A percentile compares a stretch with the other conserved stretches of the same genome.
phyloP scores from a whole-genome alignment of 2,113 vertebrate genomes.

The Meleagris gallopavo region DNA sequence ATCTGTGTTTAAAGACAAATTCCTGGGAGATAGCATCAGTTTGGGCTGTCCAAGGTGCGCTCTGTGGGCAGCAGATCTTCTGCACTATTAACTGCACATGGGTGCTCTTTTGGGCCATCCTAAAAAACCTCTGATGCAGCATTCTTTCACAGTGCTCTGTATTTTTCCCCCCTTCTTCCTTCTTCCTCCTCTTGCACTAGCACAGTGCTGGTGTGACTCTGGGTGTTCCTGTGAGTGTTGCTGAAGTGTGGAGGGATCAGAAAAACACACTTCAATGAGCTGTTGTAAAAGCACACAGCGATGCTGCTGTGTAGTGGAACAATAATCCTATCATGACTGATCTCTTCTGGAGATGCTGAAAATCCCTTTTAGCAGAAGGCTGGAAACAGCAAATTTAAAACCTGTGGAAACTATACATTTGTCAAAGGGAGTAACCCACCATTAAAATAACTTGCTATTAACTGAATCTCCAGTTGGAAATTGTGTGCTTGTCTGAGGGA shows the following conservation, averaged over 20 bases:
- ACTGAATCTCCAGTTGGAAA: background rate
- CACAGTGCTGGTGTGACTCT: background rate
- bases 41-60: slow-evolving; percentile 7
- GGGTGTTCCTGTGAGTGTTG: background rate
- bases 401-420: background rate
- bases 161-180: background rate
- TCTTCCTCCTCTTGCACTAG: background rate
- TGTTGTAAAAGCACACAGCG: background rate
- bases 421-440: background rate
- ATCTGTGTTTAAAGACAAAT: background rate
- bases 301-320: background rate
- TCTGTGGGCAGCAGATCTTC: background rate
- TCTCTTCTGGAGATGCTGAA: background rate
- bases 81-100: background rate
- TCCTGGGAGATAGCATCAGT: slow-evolving; percentile 3
- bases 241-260: background rate
- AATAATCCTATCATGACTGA: background rate
- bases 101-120: background rate
- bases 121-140: background rate
- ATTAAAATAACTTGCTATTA: background rate
- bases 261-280: background rate
- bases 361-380: background rate
- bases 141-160: background rate
- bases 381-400: background rate
- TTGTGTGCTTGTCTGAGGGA: background rate